Conservation (phyloP, 2,113 vertebrate genomes). For the Leucopsar rothschildi region DNA sequence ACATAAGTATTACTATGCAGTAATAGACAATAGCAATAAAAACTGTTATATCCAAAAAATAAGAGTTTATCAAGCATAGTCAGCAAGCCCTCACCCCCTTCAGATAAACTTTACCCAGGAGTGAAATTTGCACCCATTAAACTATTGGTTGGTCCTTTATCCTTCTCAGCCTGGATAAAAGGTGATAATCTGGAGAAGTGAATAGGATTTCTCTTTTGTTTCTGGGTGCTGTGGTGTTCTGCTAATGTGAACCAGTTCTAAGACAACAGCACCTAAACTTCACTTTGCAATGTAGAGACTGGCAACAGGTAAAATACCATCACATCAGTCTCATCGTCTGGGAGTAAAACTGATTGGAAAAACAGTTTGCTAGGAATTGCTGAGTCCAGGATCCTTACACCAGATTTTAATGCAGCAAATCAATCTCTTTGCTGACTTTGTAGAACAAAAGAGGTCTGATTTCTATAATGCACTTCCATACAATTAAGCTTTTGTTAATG, state of each 20-base stretch:
- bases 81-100: background rate
- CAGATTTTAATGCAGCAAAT: too few species aligned
- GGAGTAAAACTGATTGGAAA: background rate
- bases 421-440: background rate
- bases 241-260: background rate
- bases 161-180: background rate
- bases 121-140: background rate
- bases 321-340: background rate
- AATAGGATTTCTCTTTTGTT: background rate
- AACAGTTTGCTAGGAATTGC: too few species aligned
- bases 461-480: background rate
- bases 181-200: background rate
- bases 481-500: fast-evolving
- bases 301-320: background rate
- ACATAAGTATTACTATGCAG: background rate
- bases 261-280: background rate
- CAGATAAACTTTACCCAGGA: background rate
- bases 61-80: background rate
- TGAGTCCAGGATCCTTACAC: too few species aligned
- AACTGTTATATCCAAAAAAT: background rate
- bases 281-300: background rate
- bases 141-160: background rate
- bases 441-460: background rate
- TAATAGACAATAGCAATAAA: background rate
- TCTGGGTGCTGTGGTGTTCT: background rate